These are phyloP conservation scores for Temnothorax unifasciatus DNA, from an alignment of 2,888 invertebrate genomes.

Conservation along the genomic window DNA sequence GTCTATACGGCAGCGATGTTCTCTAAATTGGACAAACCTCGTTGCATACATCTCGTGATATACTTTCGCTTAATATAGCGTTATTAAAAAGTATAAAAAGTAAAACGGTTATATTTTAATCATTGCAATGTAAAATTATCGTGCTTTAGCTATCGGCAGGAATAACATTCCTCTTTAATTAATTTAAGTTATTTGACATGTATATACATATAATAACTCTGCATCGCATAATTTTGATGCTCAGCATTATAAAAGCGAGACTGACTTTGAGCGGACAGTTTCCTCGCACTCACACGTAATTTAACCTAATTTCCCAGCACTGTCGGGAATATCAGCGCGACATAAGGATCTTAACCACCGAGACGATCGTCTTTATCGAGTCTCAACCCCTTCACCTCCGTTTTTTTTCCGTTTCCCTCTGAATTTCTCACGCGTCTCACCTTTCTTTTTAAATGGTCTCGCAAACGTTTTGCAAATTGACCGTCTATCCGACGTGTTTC, in stretches of 20 bases:
- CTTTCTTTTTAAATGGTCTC: constrained; percentile 29
- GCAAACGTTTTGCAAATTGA: constrained; percentile 34
- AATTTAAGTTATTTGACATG: not conserved
- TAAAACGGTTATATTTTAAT: constrained; percentile 4
- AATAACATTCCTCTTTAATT: not conserved
- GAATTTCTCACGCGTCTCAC: constrained; percentile 34
- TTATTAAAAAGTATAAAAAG: not conserved
- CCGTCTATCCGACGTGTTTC: constrained; percentile 12
- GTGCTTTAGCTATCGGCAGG: not conserved
- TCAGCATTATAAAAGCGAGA: not conserved
- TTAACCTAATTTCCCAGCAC: constrained; percentile 68
- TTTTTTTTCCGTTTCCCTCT: constrained; percentile 7
- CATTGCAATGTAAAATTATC: not conserved
- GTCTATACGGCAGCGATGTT: constrained; percentile 57
- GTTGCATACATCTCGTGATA: constrained; percentile 10
- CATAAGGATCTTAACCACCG: constrained; percentile 48
- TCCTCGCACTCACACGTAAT: constrained; percentile 60
- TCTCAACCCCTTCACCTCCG: not conserved
- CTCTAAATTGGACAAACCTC: constrained; percentile 31
- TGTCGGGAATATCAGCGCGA: constrained; percentile 62
- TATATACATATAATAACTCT: not conserved
- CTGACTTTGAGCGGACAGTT: not conserved
- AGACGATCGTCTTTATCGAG: constrained; percentile 34
- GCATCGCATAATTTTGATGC: not conserved
- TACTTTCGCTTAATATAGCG: constrained; percentile 4